Evolutionary conservation across 2,888 invertebrate species (phyloP).

Genomic region (Stratiomys singularior): DNA sequence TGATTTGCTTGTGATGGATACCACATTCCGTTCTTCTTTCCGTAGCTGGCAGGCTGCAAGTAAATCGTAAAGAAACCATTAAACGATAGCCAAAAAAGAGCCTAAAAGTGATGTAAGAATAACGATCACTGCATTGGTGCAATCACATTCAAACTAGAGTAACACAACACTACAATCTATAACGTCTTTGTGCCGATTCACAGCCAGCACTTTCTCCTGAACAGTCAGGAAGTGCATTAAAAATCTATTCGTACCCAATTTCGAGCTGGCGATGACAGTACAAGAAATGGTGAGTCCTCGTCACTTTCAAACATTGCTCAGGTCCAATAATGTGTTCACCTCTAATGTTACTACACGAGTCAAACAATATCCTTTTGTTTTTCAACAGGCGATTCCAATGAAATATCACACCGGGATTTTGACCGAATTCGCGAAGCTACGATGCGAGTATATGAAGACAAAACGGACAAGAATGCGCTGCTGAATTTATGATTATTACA

Average conservation of each 20-base stretch:
- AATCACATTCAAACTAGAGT: background rate
- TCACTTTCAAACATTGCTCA: conserved; percentile 71
- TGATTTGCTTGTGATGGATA: conserved; percentile 73
- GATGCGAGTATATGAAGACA: no score
- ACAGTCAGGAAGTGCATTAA: background rate
- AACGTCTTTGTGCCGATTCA: background rate
- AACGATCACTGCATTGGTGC: no score
- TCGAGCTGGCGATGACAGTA: conserved; percentile 74
- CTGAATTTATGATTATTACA: conserved; percentile 4
- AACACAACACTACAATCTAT: background rate
- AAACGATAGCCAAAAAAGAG: no score
- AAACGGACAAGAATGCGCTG: background rate
- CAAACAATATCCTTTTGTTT: no score
- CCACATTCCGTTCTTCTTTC: conserved; percentile 91
- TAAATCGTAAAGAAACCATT: background rate
- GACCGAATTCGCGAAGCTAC: no score
- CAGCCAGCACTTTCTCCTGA: background rate
- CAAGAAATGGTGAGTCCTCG: conserved; percentile 74
- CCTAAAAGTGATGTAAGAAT: no score
- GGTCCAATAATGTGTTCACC: background rate
- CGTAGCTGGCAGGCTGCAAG: conserved; percentile 85
- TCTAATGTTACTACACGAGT: no score
- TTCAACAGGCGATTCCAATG: no score
- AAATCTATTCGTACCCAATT: conserved; percentile 66
- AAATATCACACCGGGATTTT: no score